A percentile compares a stretch with the other conserved stretches of the same genome.
Evolutionary conservation across 1,140 invertebrate genomes (phyloP).

Genomic region (Apis mellifera): Amel_HAv3.1 CM009934.2:3129001-3129500

Average conservation of each 20-base stretch:
- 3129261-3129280: no score
- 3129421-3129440: conserved; percentile 4
- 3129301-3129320: conserved; percentile 1
- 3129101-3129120: conserved; percentile 57
- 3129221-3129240: no score
- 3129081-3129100: conserved; percentile 54
- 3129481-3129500: neutral
- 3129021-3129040: conserved; percentile 80
- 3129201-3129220: neutral
- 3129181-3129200: conserved; percentile 50
- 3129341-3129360: neutral
- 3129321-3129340: neutral
- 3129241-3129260: neutral
- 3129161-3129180: conserved; percentile 55
- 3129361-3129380: neutral
- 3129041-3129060: conserved; percentile 70
- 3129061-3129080: conserved; percentile 64
- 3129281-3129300: neutral
- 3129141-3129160: conserved; percentile 68
- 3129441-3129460: conserved; percentile 14
- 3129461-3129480: neutral
- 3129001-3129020: conserved; percentile 75
- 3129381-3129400: no score
- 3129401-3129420: neutral
- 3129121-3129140: conserved; percentile 75